phyloP scores from a whole-genome alignment of 30 jellyfish, hydroid and myxozoan genomes.

The Phacellophora camtschatica region DNA sequence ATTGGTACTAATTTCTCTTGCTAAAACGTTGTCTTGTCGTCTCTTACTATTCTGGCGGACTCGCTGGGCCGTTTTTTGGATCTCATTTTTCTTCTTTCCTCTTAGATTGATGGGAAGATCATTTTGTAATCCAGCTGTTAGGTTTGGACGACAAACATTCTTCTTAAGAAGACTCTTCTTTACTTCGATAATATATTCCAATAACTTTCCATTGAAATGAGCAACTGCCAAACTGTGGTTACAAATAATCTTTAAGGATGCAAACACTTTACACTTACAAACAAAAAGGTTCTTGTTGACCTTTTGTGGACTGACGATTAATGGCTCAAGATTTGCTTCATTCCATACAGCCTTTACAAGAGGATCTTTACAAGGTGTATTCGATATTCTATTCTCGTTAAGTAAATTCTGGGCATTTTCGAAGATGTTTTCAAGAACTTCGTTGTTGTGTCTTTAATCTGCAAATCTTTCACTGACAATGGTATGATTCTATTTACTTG shows the following conservation, averaged over 20 bases:
- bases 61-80: neutral
- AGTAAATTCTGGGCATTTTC: neutral
- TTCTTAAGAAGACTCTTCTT: neutral
- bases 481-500: neutral
- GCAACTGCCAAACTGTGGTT: conserved; percentile 6
- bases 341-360: neutral
- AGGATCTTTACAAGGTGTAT: neutral
- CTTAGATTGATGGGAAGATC: neutral
- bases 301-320: neutral
- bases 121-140: neutral
- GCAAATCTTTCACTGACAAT: neutral
- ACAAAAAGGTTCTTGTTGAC: neutral
- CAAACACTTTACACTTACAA: neutral
- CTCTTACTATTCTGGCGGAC: neutral
- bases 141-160: neutral
- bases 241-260: neutral
- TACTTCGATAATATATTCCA: neutral
- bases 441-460: neutral
- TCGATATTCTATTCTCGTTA: neutral
- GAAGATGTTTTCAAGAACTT: neutral
- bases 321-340: neutral
- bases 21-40: neutral
- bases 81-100: neutral
- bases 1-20: neutral
- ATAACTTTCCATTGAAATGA: neutral